Base-by-base conservation (phyloP, 1,140 invertebrate species). In the Heterodera carotae region DNA sequence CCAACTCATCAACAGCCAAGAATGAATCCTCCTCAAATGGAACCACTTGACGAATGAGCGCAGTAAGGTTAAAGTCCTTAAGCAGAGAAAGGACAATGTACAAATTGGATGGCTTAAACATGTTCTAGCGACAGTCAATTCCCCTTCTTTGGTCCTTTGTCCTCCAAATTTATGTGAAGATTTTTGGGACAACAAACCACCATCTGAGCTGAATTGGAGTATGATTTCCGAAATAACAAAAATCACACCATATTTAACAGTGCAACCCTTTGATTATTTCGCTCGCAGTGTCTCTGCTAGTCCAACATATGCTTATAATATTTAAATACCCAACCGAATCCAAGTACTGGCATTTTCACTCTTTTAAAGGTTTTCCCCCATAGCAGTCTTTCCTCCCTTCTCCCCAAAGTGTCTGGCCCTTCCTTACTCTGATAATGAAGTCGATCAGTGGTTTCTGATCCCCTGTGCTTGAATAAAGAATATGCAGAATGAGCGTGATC, bases 381-480 rank as follows among this genome's bases (percentile, higher is more conserved):
- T n/a, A n/a, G n/a, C n/a, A n/a, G n/a, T n/a, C n/a, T n/a, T n/a
- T n/a, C n/a, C n/a, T n/a, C n/a, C n/a, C n/a, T n/a, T n/a, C 43
- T 33, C n/a, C 39, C 43, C 22, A 79, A 76, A n/a, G n/a, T n/a
- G n/a, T n/a, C n/a, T n/a, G n/a, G n/a, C n/a, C n/a, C n/a, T n/a
- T n/a, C n/a, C n/a, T 29, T 43, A 80, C 76, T 36, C 80, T 79
- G n/a, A 79, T 71, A 31, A 79, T 53, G 71, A 80, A 81, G 25
- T 79, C 69, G 29, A 81, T 60, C 31, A 79, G 79, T 22, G 78
- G 78, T 59, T 80, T 39, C 33, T 79, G 66, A 27, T 75, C 43
- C 6, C 78, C 78, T 34, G 78, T 79, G n/a, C 27, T 64, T 7
- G 78, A 79, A 33, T 80, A 79, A 15, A 79, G 53, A 43, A 79